Conservation (phyloP, 2,797 vertebrate species). For the Atherinosoma microstoma region DNA sequence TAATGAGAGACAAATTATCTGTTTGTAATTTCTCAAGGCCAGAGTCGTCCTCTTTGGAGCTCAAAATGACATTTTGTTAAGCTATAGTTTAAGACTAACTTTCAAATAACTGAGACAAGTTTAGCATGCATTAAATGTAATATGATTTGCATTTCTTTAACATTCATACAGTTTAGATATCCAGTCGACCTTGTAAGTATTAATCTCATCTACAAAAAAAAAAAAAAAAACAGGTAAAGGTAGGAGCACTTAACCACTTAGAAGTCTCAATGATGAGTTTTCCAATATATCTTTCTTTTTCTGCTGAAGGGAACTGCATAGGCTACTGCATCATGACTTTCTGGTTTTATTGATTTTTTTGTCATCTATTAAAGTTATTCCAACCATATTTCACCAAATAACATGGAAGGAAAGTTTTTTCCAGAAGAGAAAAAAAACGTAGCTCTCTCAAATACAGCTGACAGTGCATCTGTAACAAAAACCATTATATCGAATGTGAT, state of each 20-base stretch:
- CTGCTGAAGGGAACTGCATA: background rate
- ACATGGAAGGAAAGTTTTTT: constrained; percentile 3
- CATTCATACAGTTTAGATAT: background rate
- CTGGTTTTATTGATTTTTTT: background rate
- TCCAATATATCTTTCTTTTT: background rate
- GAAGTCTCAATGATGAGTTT: background rate
- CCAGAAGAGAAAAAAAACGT: background rate
- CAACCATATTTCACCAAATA: constrained; percentile 11
- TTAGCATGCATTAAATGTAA: background rate
- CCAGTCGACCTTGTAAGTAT: background rate
- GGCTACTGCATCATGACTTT: background rate
- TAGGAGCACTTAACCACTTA: background rate
- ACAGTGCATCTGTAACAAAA: constrained; percentile 19
- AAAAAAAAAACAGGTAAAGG: background rate
- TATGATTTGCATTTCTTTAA: background rate
- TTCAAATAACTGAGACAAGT: no score
- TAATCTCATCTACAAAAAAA: background rate
- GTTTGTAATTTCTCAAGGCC: constrained; percentile 20
- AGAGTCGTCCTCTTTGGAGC: constrained; percentile 4
- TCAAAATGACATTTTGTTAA: constrained; percentile 4
- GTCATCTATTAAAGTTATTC: background rate
- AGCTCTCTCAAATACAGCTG: constrained; percentile 31
- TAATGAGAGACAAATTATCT: constrained; percentile 15
- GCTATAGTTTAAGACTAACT: no score
- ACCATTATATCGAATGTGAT: constrained; percentile 18